A percentile compares a stretch with the other conserved stretches of the same genome.
Evolutionary conservation across 2,797 vertebrate genomes (phyloP).

Genomic region (Thalassophryne amazonica): DNA sequence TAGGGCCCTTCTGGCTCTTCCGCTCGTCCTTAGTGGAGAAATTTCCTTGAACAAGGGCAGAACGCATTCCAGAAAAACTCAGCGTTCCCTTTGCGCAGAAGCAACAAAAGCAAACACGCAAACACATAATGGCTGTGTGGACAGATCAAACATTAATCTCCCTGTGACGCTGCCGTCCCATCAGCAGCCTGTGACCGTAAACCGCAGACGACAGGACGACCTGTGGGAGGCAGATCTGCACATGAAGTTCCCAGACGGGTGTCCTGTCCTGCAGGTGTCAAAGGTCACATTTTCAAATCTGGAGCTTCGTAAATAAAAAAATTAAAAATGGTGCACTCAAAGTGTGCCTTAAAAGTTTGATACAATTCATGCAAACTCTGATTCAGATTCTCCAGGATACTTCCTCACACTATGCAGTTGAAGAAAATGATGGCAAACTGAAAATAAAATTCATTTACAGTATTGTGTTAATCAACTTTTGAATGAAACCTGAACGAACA

Average conservation of each 20-base stretch:
- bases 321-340: too few species aligned
- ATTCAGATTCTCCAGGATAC: too few species aligned
- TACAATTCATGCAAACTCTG: too few species aligned
- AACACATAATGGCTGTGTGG: slow-evolving; percentile 37
- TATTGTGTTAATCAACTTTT: too few species aligned
- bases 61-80: slow-evolving; percentile 13
- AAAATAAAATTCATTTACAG: too few species aligned
- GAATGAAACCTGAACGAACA: too few species aligned
- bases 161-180: slow-evolving; percentile 31
- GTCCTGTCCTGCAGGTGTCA: slow-evolving; percentile 44
- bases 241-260: slow-evolving; percentile 36
- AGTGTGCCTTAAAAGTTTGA: too few species aligned
- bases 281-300: too few species aligned
- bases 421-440: too few species aligned
- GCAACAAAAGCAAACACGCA: slow-evolving; percentile 39
- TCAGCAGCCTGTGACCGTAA: slow-evolving; percentile 39
- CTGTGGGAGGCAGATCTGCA: slow-evolving; percentile 34
- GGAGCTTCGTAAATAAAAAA: too few species aligned
- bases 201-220: slow-evolving; percentile 37
- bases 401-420: too few species aligned
- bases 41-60: slow-evolving; percentile 7
- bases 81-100: slow-evolving; percentile 3
- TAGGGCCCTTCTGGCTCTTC: slow-evolving; percentile 5
- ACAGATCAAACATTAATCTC: slow-evolving; percentile 60
- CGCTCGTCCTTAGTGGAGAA: slow-evolving; percentile 12